These are phyloP conservation scores for Cyclargus thomasi DNA, from an alignment of 1,140 invertebrate species.

Conservation along the genomic window DNA sequence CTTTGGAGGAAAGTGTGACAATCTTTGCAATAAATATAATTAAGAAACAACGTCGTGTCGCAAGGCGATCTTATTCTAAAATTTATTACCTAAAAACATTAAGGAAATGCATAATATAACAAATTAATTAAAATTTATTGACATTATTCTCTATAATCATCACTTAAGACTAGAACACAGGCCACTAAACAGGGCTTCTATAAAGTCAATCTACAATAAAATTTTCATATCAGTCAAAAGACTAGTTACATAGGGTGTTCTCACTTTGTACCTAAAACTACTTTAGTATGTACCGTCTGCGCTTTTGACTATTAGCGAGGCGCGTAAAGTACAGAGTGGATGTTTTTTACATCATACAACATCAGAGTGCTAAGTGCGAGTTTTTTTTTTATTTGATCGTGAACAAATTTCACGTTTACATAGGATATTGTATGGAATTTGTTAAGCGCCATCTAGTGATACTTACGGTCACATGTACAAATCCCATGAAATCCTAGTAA, in stretches of 20 bases:
- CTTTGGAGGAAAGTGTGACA: background rate
- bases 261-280: background rate
- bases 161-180: conserved; percentile 12
- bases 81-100: conserved; percentile 7
- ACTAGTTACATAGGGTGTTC: conserved; percentile 11
- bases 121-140: conserved; percentile 8
- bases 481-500: too few relatives aligned
- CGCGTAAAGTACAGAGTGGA: background rate
- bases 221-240: conserved; percentile 12
- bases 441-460: too few relatives aligned
- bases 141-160: background rate
- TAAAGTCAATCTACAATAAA: conserved; percentile 15
- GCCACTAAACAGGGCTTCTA: conserved; percentile 12
- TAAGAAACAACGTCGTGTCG: background rate
- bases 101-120: conserved; percentile 9
- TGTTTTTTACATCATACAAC: conserved; percentile 8
- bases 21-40: background rate
- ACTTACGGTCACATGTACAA: too few relatives aligned
- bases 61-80: background rate
- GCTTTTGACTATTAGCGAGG: background rate
- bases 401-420: too few relatives aligned
- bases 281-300: background rate
- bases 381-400: too few relatives aligned
- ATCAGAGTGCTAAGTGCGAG: too few relatives aligned
- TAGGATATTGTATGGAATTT: too few relatives aligned